Conservation (phyloP, 2,888 invertebrate species). For the Metallyticus violacea region DNA sequence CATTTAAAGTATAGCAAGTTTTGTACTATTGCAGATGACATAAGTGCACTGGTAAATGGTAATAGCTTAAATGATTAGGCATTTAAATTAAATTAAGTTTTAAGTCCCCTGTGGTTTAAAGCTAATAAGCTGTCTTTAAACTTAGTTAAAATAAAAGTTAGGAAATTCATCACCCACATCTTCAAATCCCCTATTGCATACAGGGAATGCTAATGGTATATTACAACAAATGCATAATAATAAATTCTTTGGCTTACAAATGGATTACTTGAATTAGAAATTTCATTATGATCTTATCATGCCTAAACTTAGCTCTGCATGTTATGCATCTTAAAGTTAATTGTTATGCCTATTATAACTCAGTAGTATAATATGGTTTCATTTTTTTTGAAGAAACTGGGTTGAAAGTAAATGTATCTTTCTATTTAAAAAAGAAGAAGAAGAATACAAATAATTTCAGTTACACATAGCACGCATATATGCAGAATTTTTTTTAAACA, state of each 20-base stretch:
- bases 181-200: not conserved
- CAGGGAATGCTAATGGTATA: not conserved
- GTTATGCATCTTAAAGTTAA: not conserved
- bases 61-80: no score
- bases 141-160: no score
- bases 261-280: not conserved
- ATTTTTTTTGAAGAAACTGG: not conserved
- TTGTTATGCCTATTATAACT: no score
- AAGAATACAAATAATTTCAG: not conserved
- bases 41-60: no score
- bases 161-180: not conserved
- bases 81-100: no score
- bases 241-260: not conserved
- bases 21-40: no score
- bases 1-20: no score
- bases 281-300: not conserved
- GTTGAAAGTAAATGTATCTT: not conserved
- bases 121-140: no score
- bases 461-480: not conserved
- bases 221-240: not conserved
- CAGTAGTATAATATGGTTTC: not conserved
- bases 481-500: no score
- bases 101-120: no score
- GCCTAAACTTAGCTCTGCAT: not conserved
- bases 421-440: no score